phyloP scores from a whole-genome alignment of 2,888 invertebrate species.

The Hyles lineata region DNA sequence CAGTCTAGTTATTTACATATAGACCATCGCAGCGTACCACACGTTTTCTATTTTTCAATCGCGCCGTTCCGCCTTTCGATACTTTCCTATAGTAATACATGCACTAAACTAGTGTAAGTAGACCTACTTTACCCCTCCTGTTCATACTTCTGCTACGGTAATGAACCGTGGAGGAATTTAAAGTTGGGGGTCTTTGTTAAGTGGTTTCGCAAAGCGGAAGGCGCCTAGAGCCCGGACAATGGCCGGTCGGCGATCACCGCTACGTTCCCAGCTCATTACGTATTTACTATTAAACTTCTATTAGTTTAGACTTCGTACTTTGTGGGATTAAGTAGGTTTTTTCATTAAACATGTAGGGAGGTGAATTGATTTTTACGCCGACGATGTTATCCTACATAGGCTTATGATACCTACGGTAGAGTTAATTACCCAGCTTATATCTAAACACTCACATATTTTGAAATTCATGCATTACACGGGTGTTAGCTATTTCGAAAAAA shows the following conservation, averaged over 20 bases:
- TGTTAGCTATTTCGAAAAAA: no score
- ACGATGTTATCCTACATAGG: background rate
- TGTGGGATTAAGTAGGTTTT: slow-evolving; percentile 40
- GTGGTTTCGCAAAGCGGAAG: slow-evolving; percentile 74
- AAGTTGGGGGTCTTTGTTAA: slow-evolving; percentile 60
- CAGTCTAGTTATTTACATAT: slow-evolving; percentile 66
- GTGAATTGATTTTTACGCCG: slow-evolving; percentile 37
- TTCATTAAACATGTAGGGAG: slow-evolving; percentile 19
- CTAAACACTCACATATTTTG: no score
- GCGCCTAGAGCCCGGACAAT: slow-evolving; percentile 77
- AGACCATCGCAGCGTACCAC: slow-evolving; percentile 58
- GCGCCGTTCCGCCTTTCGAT: slow-evolving; percentile 80
- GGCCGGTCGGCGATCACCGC: slow-evolving; percentile 74
- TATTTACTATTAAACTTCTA: slow-evolving; percentile 76
- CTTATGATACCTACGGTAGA: background rate
- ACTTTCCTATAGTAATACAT: slow-evolving; percentile 76
- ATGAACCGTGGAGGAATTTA: slow-evolving; percentile 56
- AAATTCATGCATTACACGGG: no score
- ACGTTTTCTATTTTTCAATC: slow-evolving; percentile 82
- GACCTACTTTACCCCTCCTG: slow-evolving; percentile 56
- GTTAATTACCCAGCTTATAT: no score
- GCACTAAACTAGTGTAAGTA: slow-evolving; percentile 53
- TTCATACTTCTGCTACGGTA: slow-evolving; percentile 47
- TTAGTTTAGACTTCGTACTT: slow-evolving; percentile 60
- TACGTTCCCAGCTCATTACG: slow-evolving; percentile 80